Conservation (phyloP, 2,797 vertebrate species). For the Eurystomus glaucurus region DNA sequence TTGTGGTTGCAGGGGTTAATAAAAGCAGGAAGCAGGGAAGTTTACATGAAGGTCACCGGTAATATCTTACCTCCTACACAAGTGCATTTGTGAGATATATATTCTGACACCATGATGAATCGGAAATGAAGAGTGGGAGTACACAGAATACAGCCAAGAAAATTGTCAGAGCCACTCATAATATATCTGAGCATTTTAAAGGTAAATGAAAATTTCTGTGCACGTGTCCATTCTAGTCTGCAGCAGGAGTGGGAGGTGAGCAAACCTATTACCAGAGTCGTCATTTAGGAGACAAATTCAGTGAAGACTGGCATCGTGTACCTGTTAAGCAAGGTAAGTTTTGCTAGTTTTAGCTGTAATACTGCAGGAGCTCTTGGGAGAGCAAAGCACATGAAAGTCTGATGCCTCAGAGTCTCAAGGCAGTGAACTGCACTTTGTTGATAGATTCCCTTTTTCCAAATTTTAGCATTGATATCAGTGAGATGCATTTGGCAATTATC, state of each 20-base stretch:
- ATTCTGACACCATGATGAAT: constrained; percentile 6
- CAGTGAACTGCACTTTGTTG: background rate
- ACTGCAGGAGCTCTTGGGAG: background rate
- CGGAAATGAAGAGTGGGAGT: constrained; percentile 4
- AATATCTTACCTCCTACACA: constrained; percentile 12
- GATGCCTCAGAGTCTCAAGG: background rate
- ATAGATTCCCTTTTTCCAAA: background rate
- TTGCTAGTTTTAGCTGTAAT: background rate
- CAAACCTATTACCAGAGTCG: constrained; percentile 95
- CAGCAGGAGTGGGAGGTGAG: constrained; percentile 85
- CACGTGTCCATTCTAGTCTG: constrained; percentile 79
- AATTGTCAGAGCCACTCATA: background rate
- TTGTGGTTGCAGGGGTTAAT: background rate
- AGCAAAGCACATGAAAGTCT: background rate
- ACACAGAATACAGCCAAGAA: background rate
- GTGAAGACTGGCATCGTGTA: constrained; percentile 87
- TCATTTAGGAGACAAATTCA: constrained; percentile 87
- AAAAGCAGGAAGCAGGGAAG: background rate
- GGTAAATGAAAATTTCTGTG: constrained; percentile 43
- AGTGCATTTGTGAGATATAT: constrained; percentile 5
- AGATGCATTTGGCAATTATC: background rate
- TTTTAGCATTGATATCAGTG: background rate
- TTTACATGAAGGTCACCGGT: background rate
- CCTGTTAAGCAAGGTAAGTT: constrained; percentile 89
- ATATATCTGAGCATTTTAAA: constrained; percentile 21